Base-by-base conservation (phyloP, 2,113 vertebrate species). In the Callospermophilus lateralis region DNA sequence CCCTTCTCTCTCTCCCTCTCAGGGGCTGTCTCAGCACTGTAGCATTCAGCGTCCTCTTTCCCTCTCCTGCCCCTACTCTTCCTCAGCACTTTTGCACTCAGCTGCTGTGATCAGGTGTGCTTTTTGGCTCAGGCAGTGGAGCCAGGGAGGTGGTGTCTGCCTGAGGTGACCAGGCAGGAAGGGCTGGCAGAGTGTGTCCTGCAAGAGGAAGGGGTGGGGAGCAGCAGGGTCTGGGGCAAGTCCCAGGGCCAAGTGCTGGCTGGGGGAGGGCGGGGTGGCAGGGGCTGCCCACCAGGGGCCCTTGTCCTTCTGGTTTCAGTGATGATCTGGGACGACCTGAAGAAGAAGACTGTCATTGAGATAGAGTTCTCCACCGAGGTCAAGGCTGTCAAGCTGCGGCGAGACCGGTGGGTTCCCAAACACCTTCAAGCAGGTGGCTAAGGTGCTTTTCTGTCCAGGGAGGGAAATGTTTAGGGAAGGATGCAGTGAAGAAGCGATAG, bases 321-420 rank as follows among this genome's bases (percentile, higher is more conserved):
- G 84, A 99, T 99, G 99, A 99, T 99, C 98, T 99, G 99, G 99
- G 99, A 99, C 86, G 99, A 99, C 97, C 98, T 99, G 97, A 99
- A 99, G 98, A 99, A 99, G 99, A 99, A 99, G 98, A 99, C 99
- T 0, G 99, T 99, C 81, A 99, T 99, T 63, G 99, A 99, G 98
- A 99, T 99, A 0, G 99, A 99, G 97, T 99, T 99, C 98, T 99
- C 99, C 12, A 99, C 99, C 20, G 99, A 99, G 97, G 99, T 99
- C 84, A 99, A 99, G 98, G 99, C 99, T 0, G 99, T 99, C 96
- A 99, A 99, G 95, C 98, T 99, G 97, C 99, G 99, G 84, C 99
- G 99, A 93, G 99, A 99, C 97, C 99, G 99, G 99, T 99, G 61
- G 78, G 98, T 95, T 30, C 89, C 39, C 3, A 4, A 11, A 61